Conservation (phyloP, 2,113 vertebrate genomes). For the Galemys pyrenaicus region DNA sequence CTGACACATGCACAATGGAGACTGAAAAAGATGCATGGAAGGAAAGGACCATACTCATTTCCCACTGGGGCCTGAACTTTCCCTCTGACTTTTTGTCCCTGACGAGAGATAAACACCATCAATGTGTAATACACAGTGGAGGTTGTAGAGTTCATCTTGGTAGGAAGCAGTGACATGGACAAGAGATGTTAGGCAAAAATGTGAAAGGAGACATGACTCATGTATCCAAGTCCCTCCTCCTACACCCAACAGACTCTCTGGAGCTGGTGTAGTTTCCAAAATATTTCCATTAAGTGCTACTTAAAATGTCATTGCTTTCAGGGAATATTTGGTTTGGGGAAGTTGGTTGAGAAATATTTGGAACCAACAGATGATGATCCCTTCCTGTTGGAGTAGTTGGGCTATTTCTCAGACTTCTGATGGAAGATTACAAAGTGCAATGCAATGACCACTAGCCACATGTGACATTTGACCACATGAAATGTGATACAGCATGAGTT, state of each 20-base stretch:
- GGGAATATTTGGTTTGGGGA: neutral
- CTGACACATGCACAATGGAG: neutral
- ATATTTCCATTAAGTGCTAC: neutral
- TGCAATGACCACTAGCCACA: neutral
- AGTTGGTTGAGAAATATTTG: neutral
- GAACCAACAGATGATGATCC: neutral
- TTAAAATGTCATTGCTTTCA: neutral
- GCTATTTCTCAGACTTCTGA: neutral
- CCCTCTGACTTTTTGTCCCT: neutral
- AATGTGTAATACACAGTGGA: neutral
- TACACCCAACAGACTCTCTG: fast-evolving
- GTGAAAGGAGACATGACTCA: neutral
- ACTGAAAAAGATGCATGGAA: neutral
- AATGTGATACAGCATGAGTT: neutral
- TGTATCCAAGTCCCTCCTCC: neutral
- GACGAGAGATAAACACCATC: neutral
- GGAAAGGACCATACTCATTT: neutral
- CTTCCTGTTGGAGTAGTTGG: no score
- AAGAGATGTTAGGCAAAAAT: no score
- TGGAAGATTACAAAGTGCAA: fast-evolving
- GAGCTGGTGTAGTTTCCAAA: neutral
- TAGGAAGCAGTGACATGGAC: neutral
- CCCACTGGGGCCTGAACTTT: neutral
- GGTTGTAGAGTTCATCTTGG: neutral
- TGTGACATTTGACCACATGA: neutral